Evolutionary conservation across 2,888 invertebrate species (phyloP), one percentile per base, ranked within the genome.

Genomic region (Octodonta nipae): DNA sequence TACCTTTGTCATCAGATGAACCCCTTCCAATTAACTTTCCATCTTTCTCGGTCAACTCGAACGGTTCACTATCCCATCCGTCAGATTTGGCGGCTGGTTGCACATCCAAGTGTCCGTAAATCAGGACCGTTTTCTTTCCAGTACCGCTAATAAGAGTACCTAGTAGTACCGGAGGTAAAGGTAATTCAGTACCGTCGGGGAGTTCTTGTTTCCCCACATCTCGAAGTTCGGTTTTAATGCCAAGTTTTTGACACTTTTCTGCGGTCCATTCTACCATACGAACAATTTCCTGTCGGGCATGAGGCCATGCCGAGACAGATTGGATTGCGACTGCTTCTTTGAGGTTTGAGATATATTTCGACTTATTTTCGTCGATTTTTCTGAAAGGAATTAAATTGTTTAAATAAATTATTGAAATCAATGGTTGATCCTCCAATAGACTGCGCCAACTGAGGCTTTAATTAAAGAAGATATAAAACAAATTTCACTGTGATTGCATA

Each of bases 81-180:
- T 95, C 95, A 40, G 82, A 81, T 55, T 76, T 78, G 15, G 78
- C 60, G 1, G 96, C 98, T 6, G 96, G 96, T 59, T 96, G 96
- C 1, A 98, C 98, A 68, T 98, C 98, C 53, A 98, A 71, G 65
- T 98, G 98, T 0, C 96, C 96, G 61, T 98, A 98, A 35, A 98
- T 70, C 35, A 87, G 76, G 26, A 98, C 75, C 4, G 95, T 98
- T 55, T 88, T 91, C 65, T 95, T 96, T 24, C 71, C 71, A 0
- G 75, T 66, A 55, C 93, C 87, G 45, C 70, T 73, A 43, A 91
- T 91, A 29, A 92, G 65, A 16, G 65, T 64, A 25, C 81, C 92
- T 16, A 91, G 66, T 26, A 95, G 59, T 4, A 87, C 83, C 13
- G 91, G 89, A 1, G 95, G 95, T 30, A 93, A 63, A 28, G 78